A percentile compares a stretch with the other conserved stretches of the same genome.
Conservation (phyloP, 1,140 invertebrate species). For the Piezodorus guildinii region DNA sequence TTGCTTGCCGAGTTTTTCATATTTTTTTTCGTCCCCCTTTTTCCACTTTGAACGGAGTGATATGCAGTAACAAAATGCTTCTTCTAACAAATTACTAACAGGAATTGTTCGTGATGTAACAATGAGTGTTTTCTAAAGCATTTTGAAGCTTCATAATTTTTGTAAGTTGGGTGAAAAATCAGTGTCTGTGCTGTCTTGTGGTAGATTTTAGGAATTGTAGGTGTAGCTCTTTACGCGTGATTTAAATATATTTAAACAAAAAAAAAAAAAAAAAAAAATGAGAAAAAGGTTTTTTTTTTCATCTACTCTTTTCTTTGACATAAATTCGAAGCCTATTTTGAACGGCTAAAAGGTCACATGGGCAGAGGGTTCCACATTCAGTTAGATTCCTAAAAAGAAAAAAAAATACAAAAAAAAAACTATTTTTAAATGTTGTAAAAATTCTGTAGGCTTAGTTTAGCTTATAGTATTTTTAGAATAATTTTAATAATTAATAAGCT, state of each 20-base stretch:
- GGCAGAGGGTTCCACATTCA: slow-evolving; percentile 7
- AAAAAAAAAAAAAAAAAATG: slow-evolving; percentile 14
- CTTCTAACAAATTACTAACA: too few species aligned
- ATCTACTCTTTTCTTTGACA: neutral
- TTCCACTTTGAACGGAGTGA: neutral
- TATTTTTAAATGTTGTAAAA: slow-evolving; percentile 18
- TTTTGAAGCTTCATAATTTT: slow-evolving; percentile 10
- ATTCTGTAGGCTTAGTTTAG: slow-evolving; percentile 15
- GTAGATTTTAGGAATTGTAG: slow-evolving; percentile 10
- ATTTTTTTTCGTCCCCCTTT: neutral
- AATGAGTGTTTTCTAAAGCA: too few species aligned
- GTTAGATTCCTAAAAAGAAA: slow-evolving; percentile 12
- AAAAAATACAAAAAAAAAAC: neutral
- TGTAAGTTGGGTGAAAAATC: slow-evolving; percentile 15
- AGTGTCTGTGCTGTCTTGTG: slow-evolving; percentile 17
- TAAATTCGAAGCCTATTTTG: slow-evolving; percentile 3
- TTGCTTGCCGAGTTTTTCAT: neutral
- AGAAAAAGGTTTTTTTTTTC: slow-evolving; percentile 4
- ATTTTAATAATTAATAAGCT: slow-evolving; percentile 10
- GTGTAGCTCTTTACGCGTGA: slow-evolving; percentile 5
- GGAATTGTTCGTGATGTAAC: too few species aligned
- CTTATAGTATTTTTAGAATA: slow-evolving; percentile 12
- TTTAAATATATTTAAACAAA: neutral
- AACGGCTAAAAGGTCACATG: slow-evolving; percentile 2
- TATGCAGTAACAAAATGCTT: too few species aligned